Conservation (phyloP, 2,797 vertebrate genomes). For the Simalia tracyae region DNA sequence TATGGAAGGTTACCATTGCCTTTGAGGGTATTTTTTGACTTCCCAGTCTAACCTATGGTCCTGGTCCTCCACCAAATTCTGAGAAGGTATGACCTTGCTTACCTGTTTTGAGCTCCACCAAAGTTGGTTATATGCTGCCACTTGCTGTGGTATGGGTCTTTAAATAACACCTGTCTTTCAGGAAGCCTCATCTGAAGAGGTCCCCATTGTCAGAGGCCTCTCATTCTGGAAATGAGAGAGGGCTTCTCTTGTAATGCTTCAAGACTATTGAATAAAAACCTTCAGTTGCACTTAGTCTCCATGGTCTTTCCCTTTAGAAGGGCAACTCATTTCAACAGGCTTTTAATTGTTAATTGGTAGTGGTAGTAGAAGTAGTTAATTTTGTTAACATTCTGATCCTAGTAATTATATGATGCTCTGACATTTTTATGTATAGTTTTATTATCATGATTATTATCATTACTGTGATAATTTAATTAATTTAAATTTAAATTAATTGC, state of each 20-base stretch:
- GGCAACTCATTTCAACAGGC: not conserved
- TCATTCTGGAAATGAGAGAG: not conserved
- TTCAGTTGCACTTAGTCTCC: not conserved
- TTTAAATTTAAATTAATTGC: not conserved
- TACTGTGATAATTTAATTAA: not conserved
- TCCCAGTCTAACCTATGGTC: not conserved
- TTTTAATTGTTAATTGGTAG: not conserved
- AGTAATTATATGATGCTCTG: not conserved
- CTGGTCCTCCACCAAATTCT: not conserved
- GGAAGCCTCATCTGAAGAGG: not conserved
- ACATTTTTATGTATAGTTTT: not conserved
- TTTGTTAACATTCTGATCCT: not conserved
- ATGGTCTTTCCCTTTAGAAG: not conserved
- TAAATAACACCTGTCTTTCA: not conserved
- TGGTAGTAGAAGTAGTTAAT: not conserved
- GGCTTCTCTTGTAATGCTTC: not conserved
- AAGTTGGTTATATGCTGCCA: not conserved
- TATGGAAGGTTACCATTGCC: not conserved
- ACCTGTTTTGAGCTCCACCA: not conserved
- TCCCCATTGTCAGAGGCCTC: not conserved
- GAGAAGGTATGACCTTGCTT: not conserved
- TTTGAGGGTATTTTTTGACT: no score
- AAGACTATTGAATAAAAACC: not conserved
- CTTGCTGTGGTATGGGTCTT: not conserved
- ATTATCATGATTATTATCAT: not conserved